Base-by-base conservation (phyloP, 2,797 vertebrate species). In the Eutrigla gurnardus region DNA sequence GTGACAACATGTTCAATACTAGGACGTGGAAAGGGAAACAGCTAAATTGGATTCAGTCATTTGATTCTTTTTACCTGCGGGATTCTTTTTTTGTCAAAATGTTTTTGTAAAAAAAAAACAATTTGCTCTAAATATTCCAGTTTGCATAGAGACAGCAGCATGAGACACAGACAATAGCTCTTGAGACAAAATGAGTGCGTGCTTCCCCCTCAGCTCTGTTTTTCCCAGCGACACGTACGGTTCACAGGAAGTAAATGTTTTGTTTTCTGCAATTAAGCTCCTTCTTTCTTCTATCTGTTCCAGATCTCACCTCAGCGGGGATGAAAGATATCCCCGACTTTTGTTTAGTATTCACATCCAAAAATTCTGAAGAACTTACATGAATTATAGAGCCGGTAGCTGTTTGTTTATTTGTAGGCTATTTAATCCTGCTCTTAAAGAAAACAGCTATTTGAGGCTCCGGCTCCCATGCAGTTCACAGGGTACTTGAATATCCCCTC, bases 361-460 rank as follows among this genome's bases (percentile, higher is more conserved):
- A 53, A 81, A 11, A 65, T 68, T 55, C 25, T 25, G 58, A 46
- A 42, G 69, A 73, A 33, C 18, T 69, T 46, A 61, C 7, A 50
- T 70, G 65, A 90, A 91, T 90, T 75, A 86, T 65, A 86, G 84
- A 64, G 39, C 63, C 8, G 32, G 35, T 76, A 59, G 40, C 35
- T 70, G 74, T 84, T 90, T 87, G 59, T 71, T 85, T 71, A 67
- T 77, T 58, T 25, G 25, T 25, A 25, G 25, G 25, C 25, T 59
- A 17, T 64, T 60, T 86, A 87, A 86, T 90, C 86, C 83, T 73
- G 35, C 40, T 71, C 72, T 84, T 75, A 60, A 70, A 73, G 82
- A 88, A 89, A 92, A 91, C 91, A 89, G 63, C 79, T 81, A 91
- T 92, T 93, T 91, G 77, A 79, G 79, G 67, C 78, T 85, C 32